phyloP scores from a whole-genome alignment of 2,797 vertebrate genomes.

The Crax fasciolata region DNA sequence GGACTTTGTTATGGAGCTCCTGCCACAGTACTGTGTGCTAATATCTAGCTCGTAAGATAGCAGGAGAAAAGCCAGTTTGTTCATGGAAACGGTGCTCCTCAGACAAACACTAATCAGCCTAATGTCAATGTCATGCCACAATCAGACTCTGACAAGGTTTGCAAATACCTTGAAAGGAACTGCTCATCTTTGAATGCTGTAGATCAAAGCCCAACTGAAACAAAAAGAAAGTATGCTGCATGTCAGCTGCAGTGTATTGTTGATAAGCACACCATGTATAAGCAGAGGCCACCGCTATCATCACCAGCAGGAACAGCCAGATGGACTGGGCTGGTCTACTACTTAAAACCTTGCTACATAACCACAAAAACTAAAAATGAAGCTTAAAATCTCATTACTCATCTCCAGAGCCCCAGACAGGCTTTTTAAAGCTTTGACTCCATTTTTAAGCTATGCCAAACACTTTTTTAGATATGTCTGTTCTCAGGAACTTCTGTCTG shows the following conservation, averaged over 20 bases:
- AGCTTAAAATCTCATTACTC: constrained; percentile 1
- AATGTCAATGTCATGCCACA: constrained; percentile 69
- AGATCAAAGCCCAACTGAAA: constrained; percentile 76
- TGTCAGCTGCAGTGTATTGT: constrained; percentile 34
- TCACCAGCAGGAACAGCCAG: neutral
- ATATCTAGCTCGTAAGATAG: constrained; percentile 34
- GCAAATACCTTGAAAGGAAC: constrained; percentile 79
- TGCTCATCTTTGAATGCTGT: constrained; percentile 65
- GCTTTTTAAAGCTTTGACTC: constrained; percentile 5
- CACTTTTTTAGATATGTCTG: neutral
- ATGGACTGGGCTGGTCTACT: neutral
- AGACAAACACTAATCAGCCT: constrained; percentile 77
- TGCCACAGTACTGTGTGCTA: constrained; percentile 9
- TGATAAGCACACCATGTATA: constrained; percentile 15
- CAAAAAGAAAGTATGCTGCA: constrained; percentile 38
- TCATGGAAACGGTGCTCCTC: constrained; percentile 54
- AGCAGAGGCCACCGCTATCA: neutral
- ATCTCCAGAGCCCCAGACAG: neutral
- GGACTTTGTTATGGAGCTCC: constrained; percentile 4
- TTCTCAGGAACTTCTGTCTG: constrained; percentile 1
- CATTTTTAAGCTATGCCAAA: constrained; percentile 13
- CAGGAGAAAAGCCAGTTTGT: constrained; percentile 56
- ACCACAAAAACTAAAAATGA: constrained; percentile 44
- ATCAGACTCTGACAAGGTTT: constrained; percentile 79
- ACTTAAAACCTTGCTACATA: constrained; percentile 16